Evolutionary conservation across 2,888 invertebrate species (phyloP).

Genomic region (Trisateles emortualis): DNA sequence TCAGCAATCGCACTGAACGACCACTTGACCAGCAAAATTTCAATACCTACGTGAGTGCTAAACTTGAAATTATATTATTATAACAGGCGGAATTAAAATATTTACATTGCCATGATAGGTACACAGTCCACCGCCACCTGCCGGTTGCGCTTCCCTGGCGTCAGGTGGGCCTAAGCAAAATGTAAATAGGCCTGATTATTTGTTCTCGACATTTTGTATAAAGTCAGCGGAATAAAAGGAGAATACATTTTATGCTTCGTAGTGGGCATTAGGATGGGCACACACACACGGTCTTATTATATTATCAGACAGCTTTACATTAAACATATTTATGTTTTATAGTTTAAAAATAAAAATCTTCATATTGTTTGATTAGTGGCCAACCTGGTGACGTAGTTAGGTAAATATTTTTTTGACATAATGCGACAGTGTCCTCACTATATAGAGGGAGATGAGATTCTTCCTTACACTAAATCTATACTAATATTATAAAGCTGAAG

Average conservation of each 20-base stretch:
- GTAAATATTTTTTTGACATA: too few relatives aligned
- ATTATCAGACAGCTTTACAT: too few relatives aligned
- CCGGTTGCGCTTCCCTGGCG: slow-evolving; percentile 51
- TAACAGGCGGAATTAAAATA: slow-evolving; percentile 48
- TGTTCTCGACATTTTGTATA: slow-evolving; percentile 67
- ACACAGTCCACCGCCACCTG: slow-evolving; percentile 34
- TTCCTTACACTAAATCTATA: too few relatives aligned
- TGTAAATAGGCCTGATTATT: slow-evolving; percentile 75
- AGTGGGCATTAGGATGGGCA: slow-evolving; percentile 32
- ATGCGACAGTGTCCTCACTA: too few relatives aligned
- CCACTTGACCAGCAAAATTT: slow-evolving; percentile 21
- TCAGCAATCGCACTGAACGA: too few relatives aligned
- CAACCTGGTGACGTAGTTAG: too few relatives aligned
- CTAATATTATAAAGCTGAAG: too few relatives aligned
- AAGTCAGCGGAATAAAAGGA: slow-evolving; percentile 67
- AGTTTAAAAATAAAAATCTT: too few relatives aligned
- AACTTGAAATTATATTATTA: slow-evolving; percentile 38
- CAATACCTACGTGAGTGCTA: slow-evolving; percentile 7
- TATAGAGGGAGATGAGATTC: too few relatives aligned
- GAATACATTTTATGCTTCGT: slow-evolving; percentile 58
- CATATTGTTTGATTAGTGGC: too few relatives aligned
- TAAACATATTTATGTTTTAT: too few relatives aligned
- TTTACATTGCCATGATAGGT: slow-evolving; percentile 50
- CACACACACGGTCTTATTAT: not conserved
- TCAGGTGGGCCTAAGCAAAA: slow-evolving; percentile 74